These are phyloP conservation scores for Serinus canaria DNA, from an alignment of 2,113 vertebrate genomes.

Conservation along the genomic window DNA sequence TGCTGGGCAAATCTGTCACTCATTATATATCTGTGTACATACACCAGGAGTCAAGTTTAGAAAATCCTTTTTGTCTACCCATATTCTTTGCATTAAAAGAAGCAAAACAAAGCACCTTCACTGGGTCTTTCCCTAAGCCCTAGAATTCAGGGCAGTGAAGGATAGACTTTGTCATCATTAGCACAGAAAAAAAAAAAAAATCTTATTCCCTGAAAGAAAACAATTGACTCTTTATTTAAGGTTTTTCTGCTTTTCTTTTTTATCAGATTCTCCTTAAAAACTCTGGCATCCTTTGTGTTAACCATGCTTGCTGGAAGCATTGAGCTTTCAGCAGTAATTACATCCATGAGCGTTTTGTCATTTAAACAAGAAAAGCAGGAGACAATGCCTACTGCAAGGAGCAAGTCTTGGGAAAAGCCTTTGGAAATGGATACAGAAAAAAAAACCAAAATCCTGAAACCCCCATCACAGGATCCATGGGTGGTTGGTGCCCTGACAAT, in stretches of 20 bases:
- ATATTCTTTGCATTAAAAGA: not conserved
- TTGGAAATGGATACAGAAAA: not conserved
- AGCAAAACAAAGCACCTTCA: not conserved
- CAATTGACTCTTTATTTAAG: too few species aligned
- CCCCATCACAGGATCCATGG: not conserved
- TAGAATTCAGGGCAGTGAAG: too few species aligned
- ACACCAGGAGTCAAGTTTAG: too few species aligned
- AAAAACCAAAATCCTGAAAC: not conserved
- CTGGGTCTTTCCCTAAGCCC: not conserved
- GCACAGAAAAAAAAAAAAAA: too few species aligned
- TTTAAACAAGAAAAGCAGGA: not conserved
- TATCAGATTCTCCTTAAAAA: not conserved
- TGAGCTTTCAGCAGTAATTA: not conserved
- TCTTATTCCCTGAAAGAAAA: too few species aligned
- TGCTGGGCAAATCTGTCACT: too few species aligned
- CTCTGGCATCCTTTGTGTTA: not conserved
- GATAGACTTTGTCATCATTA: too few species aligned
- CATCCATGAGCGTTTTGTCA: not conserved
- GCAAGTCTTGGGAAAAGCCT: not conserved
- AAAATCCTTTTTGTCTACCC: not conserved
- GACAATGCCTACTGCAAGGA: not conserved
- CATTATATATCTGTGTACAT: too few species aligned
- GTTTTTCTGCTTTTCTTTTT: too few species aligned
- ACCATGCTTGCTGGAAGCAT: rapidly evolving
- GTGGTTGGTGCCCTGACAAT: not conserved